phyloP scores from a whole-genome alignment of 2,888 invertebrate species.

The Eledona agricola region DNA sequence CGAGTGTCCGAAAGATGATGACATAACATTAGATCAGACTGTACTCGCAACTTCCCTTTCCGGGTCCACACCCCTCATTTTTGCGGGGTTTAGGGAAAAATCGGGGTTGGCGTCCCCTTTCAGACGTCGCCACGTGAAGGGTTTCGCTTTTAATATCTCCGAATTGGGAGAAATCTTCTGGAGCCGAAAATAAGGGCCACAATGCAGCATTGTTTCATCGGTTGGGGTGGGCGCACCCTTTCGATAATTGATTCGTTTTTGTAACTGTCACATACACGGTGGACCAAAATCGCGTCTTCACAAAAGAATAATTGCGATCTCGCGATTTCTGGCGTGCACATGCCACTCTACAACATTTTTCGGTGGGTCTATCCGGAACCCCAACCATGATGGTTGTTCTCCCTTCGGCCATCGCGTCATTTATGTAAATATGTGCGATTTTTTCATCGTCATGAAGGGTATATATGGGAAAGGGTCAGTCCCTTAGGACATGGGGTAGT shows the following conservation, averaged over 20 bases:
- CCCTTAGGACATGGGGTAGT: too few species aligned
- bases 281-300: too few species aligned
- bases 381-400: too few species aligned
- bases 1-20: conserved; percentile 52
- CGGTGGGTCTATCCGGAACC: too few species aligned
- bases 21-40: conserved; percentile 59
- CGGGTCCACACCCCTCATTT: conserved; percentile 57
- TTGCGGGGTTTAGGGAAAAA: conserved; percentile 60
- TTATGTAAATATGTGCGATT: too few species aligned
- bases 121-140: conserved; percentile 33
- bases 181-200: conserved; percentile 21
- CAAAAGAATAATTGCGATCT: too few species aligned
- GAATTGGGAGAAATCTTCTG: conserved; percentile 5
- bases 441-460: too few species aligned
- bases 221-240: conserved; percentile 36
- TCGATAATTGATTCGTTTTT: conserved; percentile 38
- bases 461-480: too few species aligned
- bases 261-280: too few species aligned
- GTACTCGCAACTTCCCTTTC: conserved; percentile 58
- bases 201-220: conserved; percentile 32
- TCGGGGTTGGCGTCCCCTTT: conserved; percentile 50
- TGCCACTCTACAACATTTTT: too few species aligned
- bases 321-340: too few species aligned
- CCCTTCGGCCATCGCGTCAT: too few species aligned
- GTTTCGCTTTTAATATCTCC: conserved; percentile 32